These are phyloP conservation scores for Caranx ignobilis DNA, from an alignment of 2,113 vertebrate species.

Conservation along the genomic window DNA sequence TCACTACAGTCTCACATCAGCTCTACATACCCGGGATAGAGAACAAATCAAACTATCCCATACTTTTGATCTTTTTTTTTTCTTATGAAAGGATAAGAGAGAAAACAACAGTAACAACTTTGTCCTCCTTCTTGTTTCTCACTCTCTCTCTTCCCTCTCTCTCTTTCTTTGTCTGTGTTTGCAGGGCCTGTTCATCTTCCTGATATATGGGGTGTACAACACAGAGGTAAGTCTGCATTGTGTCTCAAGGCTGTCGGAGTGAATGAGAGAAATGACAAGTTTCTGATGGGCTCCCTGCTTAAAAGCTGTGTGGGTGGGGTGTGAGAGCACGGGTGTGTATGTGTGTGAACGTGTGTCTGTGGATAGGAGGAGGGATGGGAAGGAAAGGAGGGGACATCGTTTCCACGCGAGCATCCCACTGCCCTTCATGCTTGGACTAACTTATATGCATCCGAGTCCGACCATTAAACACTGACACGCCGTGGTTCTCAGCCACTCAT, in stretches of 20 bases:
- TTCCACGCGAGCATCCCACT: constrained; percentile 91
- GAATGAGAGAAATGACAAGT: constrained; percentile 99
- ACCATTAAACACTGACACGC: constrained; percentile 98
- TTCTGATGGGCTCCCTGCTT: constrained; percentile 96
- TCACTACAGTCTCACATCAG: background rate
- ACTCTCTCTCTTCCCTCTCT: constrained; percentile 25
- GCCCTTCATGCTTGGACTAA: constrained; percentile 99
- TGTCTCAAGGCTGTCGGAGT: constrained; percentile 99
- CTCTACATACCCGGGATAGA: background rate
- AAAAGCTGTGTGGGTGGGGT: constrained; percentile 82
- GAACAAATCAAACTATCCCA: background rate
- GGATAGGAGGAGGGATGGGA: constrained; percentile 62
- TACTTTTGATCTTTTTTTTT: constrained; percentile 25
- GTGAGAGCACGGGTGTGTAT: constrained; percentile 29
- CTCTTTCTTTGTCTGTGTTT: constrained; percentile 77
- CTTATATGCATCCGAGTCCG: constrained; percentile 97
- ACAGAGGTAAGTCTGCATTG: constrained; percentile 98
- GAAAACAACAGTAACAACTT: constrained; percentile 81
- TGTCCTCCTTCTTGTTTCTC: constrained; percentile 56
- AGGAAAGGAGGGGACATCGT: constrained; percentile 75
- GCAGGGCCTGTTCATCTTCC: constrained; percentile 99
- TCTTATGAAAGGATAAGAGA: constrained; percentile 39
- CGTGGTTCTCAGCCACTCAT: constrained; percentile 94
- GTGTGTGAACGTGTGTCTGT: constrained; percentile 65
- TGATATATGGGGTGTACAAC: constrained; percentile 99